A percentile compares a stretch with the other conserved stretches of the same genome.
Evolutionary conservation across 2,113 vertebrate genomes (phyloP).

Genomic region (Ahaetulla prasina): DNA sequence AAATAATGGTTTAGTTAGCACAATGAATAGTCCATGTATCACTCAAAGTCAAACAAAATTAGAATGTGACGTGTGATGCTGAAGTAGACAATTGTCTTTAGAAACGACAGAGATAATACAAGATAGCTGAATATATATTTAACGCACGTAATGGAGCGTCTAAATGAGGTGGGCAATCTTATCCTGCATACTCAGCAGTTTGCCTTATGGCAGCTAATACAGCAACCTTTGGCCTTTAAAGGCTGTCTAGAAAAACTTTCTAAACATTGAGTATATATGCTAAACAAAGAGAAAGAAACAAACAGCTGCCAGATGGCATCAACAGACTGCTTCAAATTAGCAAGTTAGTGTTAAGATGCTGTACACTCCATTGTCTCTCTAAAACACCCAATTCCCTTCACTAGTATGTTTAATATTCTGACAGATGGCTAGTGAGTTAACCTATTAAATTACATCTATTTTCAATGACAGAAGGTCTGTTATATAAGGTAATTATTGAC

Average conservation of each 20-base stretch:
- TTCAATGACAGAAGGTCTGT: slow-evolving; percentile 1
- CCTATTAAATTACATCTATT: neutral
- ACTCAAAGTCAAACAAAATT: neutral
- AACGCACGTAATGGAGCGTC: neutral
- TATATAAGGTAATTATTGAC: neutral
- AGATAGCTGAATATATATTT: neutral
- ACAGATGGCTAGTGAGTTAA: slow-evolving; percentile 4
- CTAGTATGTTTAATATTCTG: slow-evolving; percentile 10
- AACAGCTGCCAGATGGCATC: slow-evolving; percentile 6
- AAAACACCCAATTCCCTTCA: neutral
- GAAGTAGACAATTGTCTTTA: neutral
- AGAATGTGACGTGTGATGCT: neutral
- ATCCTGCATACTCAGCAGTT: neutral
- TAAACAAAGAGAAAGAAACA: slow-evolving; percentile 16
- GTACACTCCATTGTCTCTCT: neutral
- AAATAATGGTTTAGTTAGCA: neutral
- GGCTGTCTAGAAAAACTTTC: neutral
- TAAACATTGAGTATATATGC: neutral
- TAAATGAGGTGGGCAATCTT: neutral
- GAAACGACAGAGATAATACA: neutral
- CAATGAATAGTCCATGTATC: neutral
- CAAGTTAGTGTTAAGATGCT: slow-evolving; percentile 10
- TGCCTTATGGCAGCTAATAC: neutral
- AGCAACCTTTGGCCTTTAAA: neutral
- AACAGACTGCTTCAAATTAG: slow-evolving; percentile 5